These are phyloP conservation scores for Pimephales promelas DNA, from an alignment of 2,113 vertebrate species.

Conservation along the genomic window DNA sequence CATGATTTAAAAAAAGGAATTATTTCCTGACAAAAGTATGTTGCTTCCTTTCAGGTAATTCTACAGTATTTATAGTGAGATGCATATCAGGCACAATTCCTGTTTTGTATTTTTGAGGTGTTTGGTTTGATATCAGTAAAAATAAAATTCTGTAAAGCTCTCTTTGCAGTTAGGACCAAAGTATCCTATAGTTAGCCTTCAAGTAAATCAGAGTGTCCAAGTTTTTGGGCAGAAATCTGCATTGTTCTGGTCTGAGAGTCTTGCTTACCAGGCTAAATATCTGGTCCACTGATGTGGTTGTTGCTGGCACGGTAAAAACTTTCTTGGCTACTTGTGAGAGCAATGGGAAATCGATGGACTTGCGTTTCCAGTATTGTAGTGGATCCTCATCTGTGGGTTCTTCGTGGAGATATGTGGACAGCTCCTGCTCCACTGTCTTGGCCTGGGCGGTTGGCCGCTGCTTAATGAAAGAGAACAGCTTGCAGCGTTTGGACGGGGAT, in stretches of 20 bases:
- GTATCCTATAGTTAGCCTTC: conserved; percentile 77
- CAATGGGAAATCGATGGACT: conserved; percentile 78
- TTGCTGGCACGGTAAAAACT: conserved; percentile 77
- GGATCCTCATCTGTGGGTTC: conserved; percentile 80
- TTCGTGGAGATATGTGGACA: conserved; percentile 75
- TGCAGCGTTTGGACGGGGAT: conserved; percentile 74
- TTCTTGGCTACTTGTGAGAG: conserved; percentile 78
- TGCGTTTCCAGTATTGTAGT: conserved; percentile 79
- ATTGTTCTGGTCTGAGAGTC: conserved; percentile 65
- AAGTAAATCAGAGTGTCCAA: conserved; percentile 79
- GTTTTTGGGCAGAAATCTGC: conserved; percentile 74
- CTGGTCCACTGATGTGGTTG: conserved; percentile 71
- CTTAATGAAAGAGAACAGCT: conserved; percentile 82
- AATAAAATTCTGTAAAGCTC: conserved; percentile 36
- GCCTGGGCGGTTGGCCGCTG: conserved; percentile 76
- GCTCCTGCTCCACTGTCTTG: conserved; percentile 80
- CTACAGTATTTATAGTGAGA: conserved; percentile 38
- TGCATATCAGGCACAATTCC: conserved; percentile 52
- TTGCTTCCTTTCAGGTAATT: neutral
- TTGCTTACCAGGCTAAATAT: conserved; percentile 71
- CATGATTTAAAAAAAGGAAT: neutral
- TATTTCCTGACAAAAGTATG: neutral
- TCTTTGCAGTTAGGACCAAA: conserved; percentile 69
- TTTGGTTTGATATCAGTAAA: conserved; percentile 29
- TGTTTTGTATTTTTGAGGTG: conserved; percentile 37